phyloP scores from a whole-genome alignment of 2,888 invertebrate species.

The Penaeus monodon region DNA sequence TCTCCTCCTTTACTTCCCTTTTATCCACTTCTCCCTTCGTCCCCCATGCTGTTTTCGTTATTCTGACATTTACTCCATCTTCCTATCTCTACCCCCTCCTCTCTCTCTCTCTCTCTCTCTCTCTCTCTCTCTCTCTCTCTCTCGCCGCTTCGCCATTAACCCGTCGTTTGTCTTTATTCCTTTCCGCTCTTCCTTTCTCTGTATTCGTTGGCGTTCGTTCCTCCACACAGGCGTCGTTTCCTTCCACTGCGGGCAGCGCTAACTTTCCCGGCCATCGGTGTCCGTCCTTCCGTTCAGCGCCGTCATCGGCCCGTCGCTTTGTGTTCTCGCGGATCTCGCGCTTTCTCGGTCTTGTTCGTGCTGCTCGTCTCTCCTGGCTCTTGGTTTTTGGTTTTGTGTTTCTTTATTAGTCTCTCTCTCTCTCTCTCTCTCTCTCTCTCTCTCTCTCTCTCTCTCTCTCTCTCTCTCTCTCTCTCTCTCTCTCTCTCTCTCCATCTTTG shows the following conservation, averaged over 20 bases:
- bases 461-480: no score
- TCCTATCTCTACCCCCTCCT: no score
- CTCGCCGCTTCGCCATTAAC: background rate
- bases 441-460: no score
- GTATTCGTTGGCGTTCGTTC: no score
- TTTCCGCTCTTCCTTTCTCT: background rate
- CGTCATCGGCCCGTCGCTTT: background rate
- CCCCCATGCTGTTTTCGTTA: background rate
- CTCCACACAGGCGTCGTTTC: background rate
- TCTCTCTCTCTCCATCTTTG: no score
- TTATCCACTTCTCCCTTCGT: background rate
- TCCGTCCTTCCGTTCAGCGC: background rate
- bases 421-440: no score
- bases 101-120: no score
- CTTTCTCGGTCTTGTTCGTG: background rate
- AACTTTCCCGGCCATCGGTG: background rate
- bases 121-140: background rate
- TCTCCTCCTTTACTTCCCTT: background rate
- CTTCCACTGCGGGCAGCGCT: background rate
- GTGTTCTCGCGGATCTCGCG: background rate
- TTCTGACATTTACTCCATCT: background rate
- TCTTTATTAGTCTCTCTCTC: background rate
- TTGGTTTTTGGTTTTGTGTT: no score
- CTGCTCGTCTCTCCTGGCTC: background rate
- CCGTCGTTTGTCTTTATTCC: background rate